Evolutionary conservation across 1,140 invertebrate species (phyloP), one percentile per base, ranked within the genome.

Genomic region (Drosophila varians): DNA sequence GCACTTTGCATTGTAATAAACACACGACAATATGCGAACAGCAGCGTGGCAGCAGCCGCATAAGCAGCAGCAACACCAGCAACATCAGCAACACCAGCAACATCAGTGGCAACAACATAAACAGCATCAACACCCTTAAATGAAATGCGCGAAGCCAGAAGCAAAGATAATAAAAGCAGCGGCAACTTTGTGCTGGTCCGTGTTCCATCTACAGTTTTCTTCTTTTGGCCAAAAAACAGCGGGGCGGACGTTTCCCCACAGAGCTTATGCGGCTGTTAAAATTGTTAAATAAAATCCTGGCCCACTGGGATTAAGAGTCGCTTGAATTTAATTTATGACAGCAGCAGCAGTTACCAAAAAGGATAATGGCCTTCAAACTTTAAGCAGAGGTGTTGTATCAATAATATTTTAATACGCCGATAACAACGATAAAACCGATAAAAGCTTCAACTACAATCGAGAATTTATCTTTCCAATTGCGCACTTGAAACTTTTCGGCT

Each of bases 1-100:
- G 61, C 76, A 84, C 61, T 84, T 80, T 75, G 66, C 76, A 57
- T 73, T 64, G 76, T 73, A 84, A 80, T 84, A 84, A 84, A 84
- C 77, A 84, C 58, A 61, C 73, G 72, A 87, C 80, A 86, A 86
- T 86, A 84, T 70, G 75, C 70, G 65, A 70, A 38, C 53, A 57
- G 36, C 66, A 38, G 36, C 12, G 34, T 12, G 34, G 7, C 54
- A 42, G 26, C 26, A 34, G 46, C 47, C 36, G 12, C 26, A 31
- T 45, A 21, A 53, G 18, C 38, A 23, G 42, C 26, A 58, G 1
- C 43, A 34, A n/a, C 34, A 36, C 4, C 38, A 23, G n/a, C n/a
- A n/a, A n/a, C n/a, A n/a, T n/a, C n/a, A n/a, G n/a, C n/a, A n/a
- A n/a, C n/a, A n/a, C n/a, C n/a, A n/a, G n/a, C n/a, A n/a, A n/a